Evolutionary conservation across 2,888 invertebrate genomes (phyloP), one percentile per base, ranked within the genome.

Genomic region (Blera fallax): DNA sequence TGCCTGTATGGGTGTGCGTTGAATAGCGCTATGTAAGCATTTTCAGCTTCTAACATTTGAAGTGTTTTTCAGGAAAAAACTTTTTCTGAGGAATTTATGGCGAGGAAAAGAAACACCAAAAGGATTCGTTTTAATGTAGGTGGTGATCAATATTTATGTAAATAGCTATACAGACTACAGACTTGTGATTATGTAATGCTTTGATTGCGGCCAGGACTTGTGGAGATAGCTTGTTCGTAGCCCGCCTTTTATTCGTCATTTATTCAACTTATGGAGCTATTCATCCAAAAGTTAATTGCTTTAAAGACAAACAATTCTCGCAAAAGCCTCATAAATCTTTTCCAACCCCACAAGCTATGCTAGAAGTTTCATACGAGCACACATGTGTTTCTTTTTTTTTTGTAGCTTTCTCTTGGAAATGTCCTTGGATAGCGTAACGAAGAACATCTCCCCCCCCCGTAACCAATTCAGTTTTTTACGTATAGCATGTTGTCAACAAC

Each of bases 31-130:
- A 6, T 48, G 54, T 50, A 56, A 77, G 62, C 70, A 52, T 58
- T 77, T 64, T 60, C 34, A 76, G 45, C 74, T 69, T 54, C 45
- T 65, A 45, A 6, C 45, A 54, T 34, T 56, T 72, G 34, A 60
- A 82, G 78, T 82, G 72, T 60, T 83, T 83, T 54, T 16, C 21
- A 40, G 32, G 43, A 73, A 79, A 78, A 37, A 37, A 11, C 1
- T 18, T 79, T 79, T 67, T 58, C 45, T 32, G n/a, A 21, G 43
- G 32, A 72, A 52, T 65, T 45, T 52, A 32, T 54, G 29, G 29
- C 37, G 11, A 34, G n/a, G 60, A 50, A 60, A 8, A 16, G 14
- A 69, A 56, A 70, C 29, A 24, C 24, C 40, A 37, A 72, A 29
- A 54, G 8, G 56, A 43, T 24, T 74, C 24, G 62, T 34, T 67